A percentile compares a stretch with the other conserved stretches of the same genome.
These are phyloP conservation scores for Samia ricini DNA, from an alignment of 1,140 invertebrate species.

Conservation along the genomic window DNA sequence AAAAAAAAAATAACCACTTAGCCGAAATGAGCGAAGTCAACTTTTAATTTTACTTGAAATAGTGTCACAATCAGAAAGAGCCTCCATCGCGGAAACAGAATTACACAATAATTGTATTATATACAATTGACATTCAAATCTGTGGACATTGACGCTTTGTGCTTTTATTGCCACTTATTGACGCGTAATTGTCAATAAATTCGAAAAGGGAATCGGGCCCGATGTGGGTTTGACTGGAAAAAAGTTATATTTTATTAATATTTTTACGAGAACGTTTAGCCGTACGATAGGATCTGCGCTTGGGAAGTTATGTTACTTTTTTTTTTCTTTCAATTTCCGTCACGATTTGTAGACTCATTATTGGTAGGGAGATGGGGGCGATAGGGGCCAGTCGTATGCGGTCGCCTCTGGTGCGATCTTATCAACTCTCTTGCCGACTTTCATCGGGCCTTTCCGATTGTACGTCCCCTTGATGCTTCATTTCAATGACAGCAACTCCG, in stretches of 20 bases:
- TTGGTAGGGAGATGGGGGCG: constrained; percentile 70
- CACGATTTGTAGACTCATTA: constrained; percentile 76
- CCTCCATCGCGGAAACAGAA: constrained; percentile 71
- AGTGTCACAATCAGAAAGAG: constrained; percentile 67
- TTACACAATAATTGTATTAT: constrained; percentile 74
- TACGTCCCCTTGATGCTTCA: constrained; percentile 54
- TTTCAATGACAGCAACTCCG: constrained; percentile 52
- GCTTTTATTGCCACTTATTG: constrained; percentile 75
- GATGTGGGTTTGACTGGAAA: constrained; percentile 76
- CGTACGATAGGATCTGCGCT: constrained; percentile 66
- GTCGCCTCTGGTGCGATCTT: constrained; percentile 58
- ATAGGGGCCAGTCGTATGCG: constrained; percentile 73
- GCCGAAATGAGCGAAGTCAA: constrained; percentile 58
- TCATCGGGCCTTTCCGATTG: constrained; percentile 68
- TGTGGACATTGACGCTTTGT: constrained; percentile 74
- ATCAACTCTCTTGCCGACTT: constrained; percentile 70
- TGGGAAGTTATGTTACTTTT: no score
- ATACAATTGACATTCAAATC: constrained; percentile 76
- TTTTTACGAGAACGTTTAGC: constrained; percentile 77
- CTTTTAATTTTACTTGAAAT: constrained; percentile 68
- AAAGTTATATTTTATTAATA: constrained; percentile 78
- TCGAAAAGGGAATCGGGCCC: constrained; percentile 70
- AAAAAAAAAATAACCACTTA: constrained; percentile 57
- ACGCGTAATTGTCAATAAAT: constrained; percentile 77
- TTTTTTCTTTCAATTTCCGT: constrained; percentile 76